A percentile compares a stretch with the other conserved stretches of the same genome.
Evolutionary conservation across 1,140 invertebrate genomes (phyloP).

Genomic region (Samia ricini): DNA sequence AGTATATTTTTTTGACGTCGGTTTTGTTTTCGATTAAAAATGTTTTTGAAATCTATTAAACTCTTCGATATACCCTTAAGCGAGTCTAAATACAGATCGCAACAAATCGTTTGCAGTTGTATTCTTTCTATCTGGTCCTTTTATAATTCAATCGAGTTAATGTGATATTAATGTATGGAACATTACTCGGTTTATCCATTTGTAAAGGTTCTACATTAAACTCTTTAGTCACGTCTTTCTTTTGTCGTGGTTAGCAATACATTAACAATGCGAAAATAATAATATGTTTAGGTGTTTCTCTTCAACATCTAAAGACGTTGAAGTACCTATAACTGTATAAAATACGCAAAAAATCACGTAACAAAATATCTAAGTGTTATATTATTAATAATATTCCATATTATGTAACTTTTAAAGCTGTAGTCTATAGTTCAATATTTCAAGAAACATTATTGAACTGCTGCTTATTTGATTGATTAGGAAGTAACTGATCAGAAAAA

Average conservation of each 20-base stretch:
- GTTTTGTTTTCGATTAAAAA: too few species aligned
- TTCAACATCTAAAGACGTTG: too few species aligned
- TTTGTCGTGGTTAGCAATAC: not conserved
- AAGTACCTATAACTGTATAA: too few species aligned
- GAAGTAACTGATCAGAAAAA: too few species aligned
- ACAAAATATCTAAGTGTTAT: too few species aligned
- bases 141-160: not conserved
- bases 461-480: too few species aligned
- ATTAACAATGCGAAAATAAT: not conserved
- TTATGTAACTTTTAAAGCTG: too few species aligned
- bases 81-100: constrained; percentile 27
- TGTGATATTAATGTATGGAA: not conserved
- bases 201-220: not conserved
- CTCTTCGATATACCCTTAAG: constrained; percentile 26
- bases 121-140: not conserved
- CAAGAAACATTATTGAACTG: too few species aligned
- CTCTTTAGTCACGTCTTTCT: not conserved
- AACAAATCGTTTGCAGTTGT: constrained; percentile 8
- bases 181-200: not conserved
- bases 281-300: not conserved
- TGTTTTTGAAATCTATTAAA: constrained; percentile 48
- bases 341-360: too few species aligned
- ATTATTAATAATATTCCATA: too few species aligned
- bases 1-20: too few species aligned
- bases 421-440: too few species aligned